Percentiles rank a stretch among this genome's conserved stretches.
Conservation (phyloP, 2,797 vertebrate species). For the Cyclura pinguis region DNA sequence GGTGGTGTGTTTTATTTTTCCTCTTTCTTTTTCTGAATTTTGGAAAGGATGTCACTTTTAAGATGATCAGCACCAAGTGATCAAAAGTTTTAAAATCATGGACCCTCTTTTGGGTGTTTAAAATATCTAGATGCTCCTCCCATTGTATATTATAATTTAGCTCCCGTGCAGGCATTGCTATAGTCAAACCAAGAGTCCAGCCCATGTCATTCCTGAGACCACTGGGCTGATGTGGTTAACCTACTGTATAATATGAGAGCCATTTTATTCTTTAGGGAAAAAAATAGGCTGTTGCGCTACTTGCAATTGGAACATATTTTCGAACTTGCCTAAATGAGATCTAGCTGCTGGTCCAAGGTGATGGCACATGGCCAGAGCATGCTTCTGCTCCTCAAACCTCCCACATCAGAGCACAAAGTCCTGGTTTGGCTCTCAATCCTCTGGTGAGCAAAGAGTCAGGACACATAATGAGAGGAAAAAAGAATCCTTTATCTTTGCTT, state of each 20-base stretch:
- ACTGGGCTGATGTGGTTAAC: constrained; percentile 26
- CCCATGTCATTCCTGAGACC: not conserved
- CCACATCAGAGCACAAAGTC: constrained; percentile 2
- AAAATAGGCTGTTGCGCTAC: constrained; percentile 3
- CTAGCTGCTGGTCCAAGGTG: not conserved
- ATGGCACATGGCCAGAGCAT: not conserved
- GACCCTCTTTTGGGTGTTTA: not conserved
- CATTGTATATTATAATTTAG: constrained; percentile 20
- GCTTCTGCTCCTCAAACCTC: not conserved
- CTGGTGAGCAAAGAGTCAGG: not conserved
- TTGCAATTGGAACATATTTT: not conserved
- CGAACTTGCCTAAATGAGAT: not conserved
- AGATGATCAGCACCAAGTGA: not conserved
- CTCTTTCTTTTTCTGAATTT: not conserved
- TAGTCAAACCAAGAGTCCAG: constrained; percentile 22
- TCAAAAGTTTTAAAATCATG: constrained; percentile 19
- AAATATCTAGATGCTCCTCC: constrained; percentile 25
- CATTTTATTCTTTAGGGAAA: not conserved
- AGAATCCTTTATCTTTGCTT: not conserved
- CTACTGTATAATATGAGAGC: constrained; percentile 8
- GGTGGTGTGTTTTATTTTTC: constrained; percentile 22
- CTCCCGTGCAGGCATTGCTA: constrained; percentile 9
- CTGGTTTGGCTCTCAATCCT: not conserved
- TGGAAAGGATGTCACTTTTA: not conserved
- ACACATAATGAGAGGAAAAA: not conserved